Evolutionary conservation across 2,888 invertebrate genomes (phyloP).

Genomic region (Trissolcus japonicus): DNA sequence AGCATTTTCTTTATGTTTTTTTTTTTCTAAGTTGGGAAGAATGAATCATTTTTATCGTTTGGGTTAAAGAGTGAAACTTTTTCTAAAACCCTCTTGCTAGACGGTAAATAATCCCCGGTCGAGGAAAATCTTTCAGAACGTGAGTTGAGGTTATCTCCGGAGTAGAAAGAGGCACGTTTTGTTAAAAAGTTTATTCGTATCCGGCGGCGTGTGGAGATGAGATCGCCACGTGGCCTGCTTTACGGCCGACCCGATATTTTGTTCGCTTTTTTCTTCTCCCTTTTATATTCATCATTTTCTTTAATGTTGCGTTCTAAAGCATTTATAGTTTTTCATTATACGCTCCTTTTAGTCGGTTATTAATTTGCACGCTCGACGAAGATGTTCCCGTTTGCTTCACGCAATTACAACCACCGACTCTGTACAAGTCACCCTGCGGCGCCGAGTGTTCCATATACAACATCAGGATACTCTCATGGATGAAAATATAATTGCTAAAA

Average conservation of each 20-base stretch:
- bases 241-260: neutral
- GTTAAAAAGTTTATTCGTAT: conserved; percentile 66
- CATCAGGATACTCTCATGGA: too few species aligned
- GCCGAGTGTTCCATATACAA: conserved; percentile 30
- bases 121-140: too few species aligned
- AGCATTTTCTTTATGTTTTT: too few species aligned
- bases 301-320: conserved; percentile 23
- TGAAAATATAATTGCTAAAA: too few species aligned
- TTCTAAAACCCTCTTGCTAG: too few species aligned
- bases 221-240: conserved; percentile 48
- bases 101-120: too few species aligned
- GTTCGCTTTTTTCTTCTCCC: conserved; percentile 10
- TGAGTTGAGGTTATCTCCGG: neutral
- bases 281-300: conserved; percentile 38
- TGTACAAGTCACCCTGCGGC: conserved; percentile 26
- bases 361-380: conserved; percentile 36
- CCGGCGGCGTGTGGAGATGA: conserved; percentile 55
- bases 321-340: conserved; percentile 25
- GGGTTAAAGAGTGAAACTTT: too few species aligned
- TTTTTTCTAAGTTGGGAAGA: too few species aligned
- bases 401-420: conserved; percentile 18
- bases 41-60: too few species aligned
- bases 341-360: conserved; percentile 18
- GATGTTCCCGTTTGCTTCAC: conserved; percentile 22
- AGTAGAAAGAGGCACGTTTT: conserved; percentile 38